Evolutionary conservation across 1,140 invertebrate genomes (phyloP).

Genomic region (Aphelenchoides besseyi): DNA sequence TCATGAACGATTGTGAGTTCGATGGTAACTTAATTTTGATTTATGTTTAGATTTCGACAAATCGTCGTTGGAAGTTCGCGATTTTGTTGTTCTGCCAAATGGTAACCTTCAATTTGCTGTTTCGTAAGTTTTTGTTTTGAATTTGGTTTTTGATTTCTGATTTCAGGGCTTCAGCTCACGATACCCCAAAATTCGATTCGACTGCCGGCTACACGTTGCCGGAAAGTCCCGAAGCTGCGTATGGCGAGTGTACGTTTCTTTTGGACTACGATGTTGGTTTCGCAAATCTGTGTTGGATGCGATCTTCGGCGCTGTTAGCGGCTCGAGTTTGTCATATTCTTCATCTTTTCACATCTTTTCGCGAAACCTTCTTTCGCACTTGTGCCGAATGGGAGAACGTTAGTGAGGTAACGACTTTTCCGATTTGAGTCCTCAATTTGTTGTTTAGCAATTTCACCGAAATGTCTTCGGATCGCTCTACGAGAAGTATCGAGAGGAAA

Average conservation of each 20-base stretch:
- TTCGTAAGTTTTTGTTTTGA: neutral
- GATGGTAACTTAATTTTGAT: neutral
- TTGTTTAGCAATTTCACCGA: conserved; percentile 9
- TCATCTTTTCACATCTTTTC: conserved; percentile 6
- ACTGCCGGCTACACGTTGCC: neutral
- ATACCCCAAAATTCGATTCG: neutral
- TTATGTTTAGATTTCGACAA: neutral
- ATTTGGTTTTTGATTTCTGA: neutral
- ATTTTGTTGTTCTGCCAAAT: neutral
- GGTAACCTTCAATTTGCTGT: neutral
- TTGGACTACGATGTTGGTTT: neutral
- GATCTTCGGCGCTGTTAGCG: conserved; percentile 1
- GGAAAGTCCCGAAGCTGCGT: neutral
- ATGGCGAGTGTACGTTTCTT: neutral
- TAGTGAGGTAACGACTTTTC: conserved; percentile 4
- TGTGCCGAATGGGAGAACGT: conserved; percentile 4
- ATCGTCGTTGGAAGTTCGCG: neutral
- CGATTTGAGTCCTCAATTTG: neutral
- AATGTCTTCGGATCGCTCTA: conserved; percentile 9
- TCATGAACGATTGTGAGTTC: neutral
- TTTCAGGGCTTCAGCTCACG: neutral
- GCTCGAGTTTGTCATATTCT: conserved; percentile 13
- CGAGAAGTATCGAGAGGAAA: conserved; percentile 9
- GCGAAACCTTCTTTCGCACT: conserved; percentile 5
- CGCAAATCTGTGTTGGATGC: neutral